These are phyloP conservation scores for Hirtodrosophila confusa DNA, from an alignment of 2,888 invertebrate genomes.

Conservation along the genomic window DNA sequence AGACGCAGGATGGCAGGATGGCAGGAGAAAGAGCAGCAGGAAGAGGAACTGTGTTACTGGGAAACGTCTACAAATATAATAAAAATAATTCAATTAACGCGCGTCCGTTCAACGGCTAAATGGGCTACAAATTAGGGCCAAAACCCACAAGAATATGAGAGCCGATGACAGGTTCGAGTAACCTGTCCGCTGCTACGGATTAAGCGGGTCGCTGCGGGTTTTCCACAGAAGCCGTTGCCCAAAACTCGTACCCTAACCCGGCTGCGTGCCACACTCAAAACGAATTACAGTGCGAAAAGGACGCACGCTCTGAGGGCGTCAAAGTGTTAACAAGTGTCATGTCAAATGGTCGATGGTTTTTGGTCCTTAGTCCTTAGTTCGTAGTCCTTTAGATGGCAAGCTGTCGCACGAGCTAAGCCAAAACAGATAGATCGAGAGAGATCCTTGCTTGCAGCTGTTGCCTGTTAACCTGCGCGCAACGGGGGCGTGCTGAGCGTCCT, in stretches of 20 bases:
- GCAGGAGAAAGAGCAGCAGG: conserved; percentile 2
- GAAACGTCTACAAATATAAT: conserved; percentile 61
- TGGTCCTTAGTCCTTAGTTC: background rate
- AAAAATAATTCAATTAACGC: conserved; percentile 79
- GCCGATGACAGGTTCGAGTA: conserved; percentile 55
- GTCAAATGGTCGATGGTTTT: conserved; percentile 55
- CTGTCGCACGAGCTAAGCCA: conserved; percentile 58
- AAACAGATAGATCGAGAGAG: conserved; percentile 14
- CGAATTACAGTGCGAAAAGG: conserved; percentile 68
- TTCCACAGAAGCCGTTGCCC: conserved; percentile 49
- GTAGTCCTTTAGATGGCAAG: conserved; percentile 10
- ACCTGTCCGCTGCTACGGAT: conserved; percentile 15
- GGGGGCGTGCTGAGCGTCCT: conserved; percentile 47
- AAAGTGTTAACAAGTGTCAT: conserved; percentile 82
- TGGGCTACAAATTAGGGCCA: conserved; percentile 73
- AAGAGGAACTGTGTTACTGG: conserved; percentile 26
- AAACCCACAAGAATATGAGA: conserved; percentile 71
- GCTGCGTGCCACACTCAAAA: conserved; percentile 48
- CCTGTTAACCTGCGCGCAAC: conserved; percentile 18
- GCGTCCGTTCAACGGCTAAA: conserved; percentile 60
- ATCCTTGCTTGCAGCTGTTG: conserved; percentile 29
- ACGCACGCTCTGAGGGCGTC: conserved; percentile 64
- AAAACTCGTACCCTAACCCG: conserved; percentile 7
- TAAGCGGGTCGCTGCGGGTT: conserved; percentile 65
- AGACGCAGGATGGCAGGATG: conserved; percentile 1